Evolutionary conservation across 2,888 invertebrate species (phyloP), one percentile per base, ranked within the genome.

Genomic region (Apoda limacodes): DNA sequence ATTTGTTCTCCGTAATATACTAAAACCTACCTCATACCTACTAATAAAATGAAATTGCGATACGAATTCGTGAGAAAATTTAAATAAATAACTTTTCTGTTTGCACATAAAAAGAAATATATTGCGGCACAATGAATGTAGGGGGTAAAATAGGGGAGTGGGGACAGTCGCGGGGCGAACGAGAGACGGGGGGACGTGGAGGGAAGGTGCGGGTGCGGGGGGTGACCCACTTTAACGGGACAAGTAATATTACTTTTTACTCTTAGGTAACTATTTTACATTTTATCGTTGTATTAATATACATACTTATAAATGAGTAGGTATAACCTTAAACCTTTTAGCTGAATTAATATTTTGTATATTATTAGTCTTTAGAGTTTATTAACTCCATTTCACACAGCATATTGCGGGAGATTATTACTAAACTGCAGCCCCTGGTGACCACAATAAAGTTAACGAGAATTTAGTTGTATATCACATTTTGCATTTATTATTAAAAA

Each of bases 101-200:
- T 80, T 80, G 78, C 78, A 80, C 80, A 80, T 80, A 80, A 80
- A 80, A 80, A 78, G 76, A 80, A 80, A 78, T 80, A 80, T 80
- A 80, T 80, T 80, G 78, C 78, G 78, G 80, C 78, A 76, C 78
- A 78, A 78, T 78, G 78, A 76, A 76, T 80, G 78, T 75, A 66
- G 71, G 72, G 67, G 63, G 76, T 60, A 59, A 59, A 60, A 50
- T 47, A 60, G 61, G 71, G 66, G 56, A 47, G 62, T 56, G 70
- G 69, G 67, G 67, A 60, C 59, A 61, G 60, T 60, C 62, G 70
- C 55, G 66, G 54, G 66, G 69, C 56, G 70, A 56, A 52, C 58
- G 63, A 63, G 70, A 59, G 66, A 58, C 57, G 62, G 60, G 50
- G 43, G 43, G 35, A 48, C 37, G 50, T 43, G 43, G 34, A 26